Percentiles rank a stretch among this genome's conserved stretches.
Conservation (phyloP, 2,113 vertebrate species). For the Eolophus roseicapilla region DNA sequence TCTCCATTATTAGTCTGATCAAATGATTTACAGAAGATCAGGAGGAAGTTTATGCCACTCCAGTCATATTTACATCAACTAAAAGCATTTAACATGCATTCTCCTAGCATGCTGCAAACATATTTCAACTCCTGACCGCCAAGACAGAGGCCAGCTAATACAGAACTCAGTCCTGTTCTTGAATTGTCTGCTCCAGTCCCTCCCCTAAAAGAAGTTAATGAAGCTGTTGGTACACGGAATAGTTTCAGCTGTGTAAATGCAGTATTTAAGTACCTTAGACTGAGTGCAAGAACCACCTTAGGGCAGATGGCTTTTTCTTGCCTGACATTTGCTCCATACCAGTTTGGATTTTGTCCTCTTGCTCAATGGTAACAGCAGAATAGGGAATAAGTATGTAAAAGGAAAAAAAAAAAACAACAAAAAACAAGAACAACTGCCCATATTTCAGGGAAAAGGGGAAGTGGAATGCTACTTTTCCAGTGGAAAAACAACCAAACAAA, state of each 20-base stretch:
- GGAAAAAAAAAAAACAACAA: fast-evolving
- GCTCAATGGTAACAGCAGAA: background rate
- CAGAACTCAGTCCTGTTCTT: background rate
- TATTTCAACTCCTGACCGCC: background rate
- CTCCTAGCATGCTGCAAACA: background rate
- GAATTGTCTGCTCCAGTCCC: background rate
- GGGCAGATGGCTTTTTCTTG: background rate
- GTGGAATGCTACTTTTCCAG: background rate
- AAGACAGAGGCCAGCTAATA: background rate
- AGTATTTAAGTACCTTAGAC: background rate
- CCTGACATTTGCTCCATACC: background rate
- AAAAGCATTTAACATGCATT: fast-evolving
- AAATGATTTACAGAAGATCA: background rate
- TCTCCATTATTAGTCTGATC: background rate
- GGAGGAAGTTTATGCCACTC: background rate
- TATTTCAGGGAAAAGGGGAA: background rate
- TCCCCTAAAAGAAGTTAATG: background rate
- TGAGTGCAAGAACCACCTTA: background rate
- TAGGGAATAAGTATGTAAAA: background rate
- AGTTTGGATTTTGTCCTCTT: background rate
- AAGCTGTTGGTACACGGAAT: background rate
- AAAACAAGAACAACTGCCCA: fast-evolving
- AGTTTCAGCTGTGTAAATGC: background rate
- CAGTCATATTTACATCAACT: background rate
- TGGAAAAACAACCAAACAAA: background rate